Conservation (phyloP, 2,797 vertebrate species). For the Scolopax bukidnonensis region DNA sequence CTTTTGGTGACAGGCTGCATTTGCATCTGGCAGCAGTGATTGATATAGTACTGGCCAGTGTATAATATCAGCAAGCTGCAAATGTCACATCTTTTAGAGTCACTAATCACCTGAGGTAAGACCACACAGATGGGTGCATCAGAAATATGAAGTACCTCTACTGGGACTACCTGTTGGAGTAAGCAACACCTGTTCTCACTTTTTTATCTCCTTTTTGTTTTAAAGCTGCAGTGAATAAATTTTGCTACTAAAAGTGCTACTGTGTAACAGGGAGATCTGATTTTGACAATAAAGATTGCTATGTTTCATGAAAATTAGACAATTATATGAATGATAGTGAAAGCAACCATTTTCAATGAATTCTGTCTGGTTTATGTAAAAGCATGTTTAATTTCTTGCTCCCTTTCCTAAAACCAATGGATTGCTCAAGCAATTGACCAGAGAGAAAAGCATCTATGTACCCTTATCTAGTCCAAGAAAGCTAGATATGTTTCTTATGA, state of each 20-base stretch:
- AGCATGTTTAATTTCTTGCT: not conserved
- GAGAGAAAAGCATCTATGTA: not conserved
- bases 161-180: not conserved
- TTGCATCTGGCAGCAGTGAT: constrained; percentile 54
- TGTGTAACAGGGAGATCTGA: not conserved
- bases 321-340: not conserved
- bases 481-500: not conserved
- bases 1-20: constrained; percentile 30
- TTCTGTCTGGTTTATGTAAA: not conserved
- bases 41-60: constrained; percentile 22
- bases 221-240: not conserved
- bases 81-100: constrained; percentile 60
- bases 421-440: not conserved
- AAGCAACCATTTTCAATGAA: not conserved
- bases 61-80: constrained; percentile 22
- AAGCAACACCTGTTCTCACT: not conserved
- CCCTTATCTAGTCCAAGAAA: not conserved
- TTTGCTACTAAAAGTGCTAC: not conserved
- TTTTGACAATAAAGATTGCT: not conserved
- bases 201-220: not conserved
- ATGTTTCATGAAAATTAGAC: not conserved
- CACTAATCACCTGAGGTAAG: constrained; percentile 43
- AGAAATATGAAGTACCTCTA: not conserved
- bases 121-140: not conserved
- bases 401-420: not conserved